Evolutionary conservation across 2,113 vertebrate genomes (phyloP).

Genomic region (Pholis gunnellus): DNA sequence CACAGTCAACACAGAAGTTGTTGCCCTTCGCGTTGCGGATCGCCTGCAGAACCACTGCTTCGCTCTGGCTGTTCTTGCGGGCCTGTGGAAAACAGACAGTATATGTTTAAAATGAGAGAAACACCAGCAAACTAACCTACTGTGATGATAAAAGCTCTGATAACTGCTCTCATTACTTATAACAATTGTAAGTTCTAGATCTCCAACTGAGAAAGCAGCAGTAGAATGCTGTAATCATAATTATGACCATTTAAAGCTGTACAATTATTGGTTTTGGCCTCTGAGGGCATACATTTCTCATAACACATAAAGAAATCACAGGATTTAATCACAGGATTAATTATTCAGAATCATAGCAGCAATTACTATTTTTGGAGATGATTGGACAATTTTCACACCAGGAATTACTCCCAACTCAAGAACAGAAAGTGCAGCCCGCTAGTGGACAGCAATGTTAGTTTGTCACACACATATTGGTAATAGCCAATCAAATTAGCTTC

Average conservation of each 20-base stretch:
- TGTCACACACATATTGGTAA: slow-evolving; percentile 30
- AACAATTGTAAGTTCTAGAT: slow-evolving; percentile 8
- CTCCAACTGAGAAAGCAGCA: background rate
- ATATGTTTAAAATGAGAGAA: background rate
- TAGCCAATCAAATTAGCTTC: slow-evolving; percentile 10
- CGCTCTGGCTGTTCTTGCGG: slow-evolving; percentile 92
- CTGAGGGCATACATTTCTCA: background rate
- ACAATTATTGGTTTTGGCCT: slow-evolving; percentile 4
- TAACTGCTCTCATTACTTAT: background rate
- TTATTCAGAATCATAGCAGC: slow-evolving; percentile 12
- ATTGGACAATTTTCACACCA: background rate
- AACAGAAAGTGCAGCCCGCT: slow-evolving; percentile 17
- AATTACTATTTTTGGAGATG: slow-evolving; percentile 18
- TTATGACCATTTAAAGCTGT: slow-evolving; percentile 16
- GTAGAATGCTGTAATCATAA: slow-evolving; percentile 4
- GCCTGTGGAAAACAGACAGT: slow-evolving; percentile 80
- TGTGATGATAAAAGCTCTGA: background rate
- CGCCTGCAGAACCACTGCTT: slow-evolving; percentile 92
- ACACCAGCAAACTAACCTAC: background rate
- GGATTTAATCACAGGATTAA: slow-evolving; percentile 16
- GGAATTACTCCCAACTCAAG: background rate
- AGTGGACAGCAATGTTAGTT: slow-evolving; percentile 1
- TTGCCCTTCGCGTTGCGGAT: slow-evolving; percentile 93
- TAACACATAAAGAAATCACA: slow-evolving; percentile 3
- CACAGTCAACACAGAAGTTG: slow-evolving; percentile 93